These are phyloP conservation scores for Pediacus dermestoides DNA, from an alignment of 2,888 invertebrate species.

Conservation along the genomic window DNA sequence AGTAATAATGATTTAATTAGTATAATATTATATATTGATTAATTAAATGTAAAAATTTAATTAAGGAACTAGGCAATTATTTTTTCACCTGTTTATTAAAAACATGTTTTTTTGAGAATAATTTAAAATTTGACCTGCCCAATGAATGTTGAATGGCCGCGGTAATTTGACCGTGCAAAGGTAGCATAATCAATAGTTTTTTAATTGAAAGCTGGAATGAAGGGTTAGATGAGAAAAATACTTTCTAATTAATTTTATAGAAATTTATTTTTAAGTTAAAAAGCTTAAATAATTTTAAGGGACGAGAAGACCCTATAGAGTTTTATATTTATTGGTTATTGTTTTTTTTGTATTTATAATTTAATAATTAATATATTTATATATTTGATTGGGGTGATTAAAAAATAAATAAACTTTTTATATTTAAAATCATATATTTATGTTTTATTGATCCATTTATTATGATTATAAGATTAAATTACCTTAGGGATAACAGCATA, in stretches of 20 bases:
- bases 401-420: slow-evolving; percentile 60
- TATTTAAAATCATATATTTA: slow-evolving; percentile 44
- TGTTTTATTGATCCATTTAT: slow-evolving; percentile 57
- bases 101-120: slow-evolving; percentile 62
- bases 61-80: slow-evolving; percentile 62
- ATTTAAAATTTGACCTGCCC: slow-evolving; percentile 71
- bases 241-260: slow-evolving; percentile 57
- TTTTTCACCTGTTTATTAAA: slow-evolving; percentile 74
- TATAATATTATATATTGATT: slow-evolving; percentile 45
- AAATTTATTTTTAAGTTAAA: slow-evolving; percentile 62
- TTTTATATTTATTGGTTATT: slow-evolving; percentile 52
- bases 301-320: slow-evolving; percentile 80
- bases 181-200: slow-evolving; percentile 78
- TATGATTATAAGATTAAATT: slow-evolving; percentile 67
- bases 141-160: slow-evolving; percentile 74
- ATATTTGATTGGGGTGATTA: slow-evolving; percentile 65
- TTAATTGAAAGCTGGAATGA: slow-evolving; percentile 78
- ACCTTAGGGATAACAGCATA: slow-evolving; percentile 84
- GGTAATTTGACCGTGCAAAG: slow-evolving; percentile 75
- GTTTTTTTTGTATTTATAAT: slow-evolving; percentile 38
- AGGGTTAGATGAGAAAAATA: slow-evolving; percentile 64
- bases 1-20: slow-evolving; percentile 61
- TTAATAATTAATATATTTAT: slow-evolving; percentile 36
- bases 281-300: slow-evolving; percentile 62
- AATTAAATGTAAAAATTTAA: slow-evolving; percentile 40